phyloP scores from a whole-genome alignment of 2,113 vertebrate species.

The Pollachius pollachius region DNA sequence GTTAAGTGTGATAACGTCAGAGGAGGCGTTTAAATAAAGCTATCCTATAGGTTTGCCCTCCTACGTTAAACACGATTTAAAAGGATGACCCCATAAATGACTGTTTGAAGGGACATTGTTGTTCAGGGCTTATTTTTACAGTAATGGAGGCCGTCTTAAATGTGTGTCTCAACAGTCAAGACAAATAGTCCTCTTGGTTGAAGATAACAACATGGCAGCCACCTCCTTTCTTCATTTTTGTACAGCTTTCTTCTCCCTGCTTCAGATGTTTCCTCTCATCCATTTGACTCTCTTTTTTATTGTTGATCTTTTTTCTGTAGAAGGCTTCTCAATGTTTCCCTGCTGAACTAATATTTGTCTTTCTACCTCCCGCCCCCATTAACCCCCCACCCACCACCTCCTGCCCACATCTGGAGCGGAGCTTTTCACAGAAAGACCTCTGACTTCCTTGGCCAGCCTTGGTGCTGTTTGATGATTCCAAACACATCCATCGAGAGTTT shows the following conservation, averaged over 20 bases:
- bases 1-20: too few relatives aligned
- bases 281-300: slow-evolving; percentile 18
- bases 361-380: slow-evolving; percentile 55
- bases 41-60: too few relatives aligned
- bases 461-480: slow-evolving; percentile 43
- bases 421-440: slow-evolving; percentile 47
- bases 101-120: too few relatives aligned
- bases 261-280: slow-evolving; percentile 19
- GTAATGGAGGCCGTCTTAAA: too few relatives aligned
- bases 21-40: too few relatives aligned
- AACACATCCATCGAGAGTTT: slow-evolving; percentile 44
- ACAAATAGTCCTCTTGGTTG: too few relatives aligned
- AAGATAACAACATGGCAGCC: too few relatives aligned
- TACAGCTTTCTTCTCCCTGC: neutral
- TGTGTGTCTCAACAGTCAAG: too few relatives aligned
- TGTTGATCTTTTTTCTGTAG: slow-evolving; percentile 60
- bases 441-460: slow-evolving; percentile 47
- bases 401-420: slow-evolving; percentile 66
- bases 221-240: neutral
- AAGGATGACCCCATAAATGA: too few relatives aligned
- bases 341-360: slow-evolving; percentile 76
- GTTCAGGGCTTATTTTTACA: too few relatives aligned
- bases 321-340: slow-evolving; percentile 52
- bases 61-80: too few relatives aligned
- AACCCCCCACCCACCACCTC: slow-evolving; percentile 1